These are phyloP conservation scores for Stichodactyla helianthus DNA, from an alignment of 64 coral and sea anemone species.

Conservation along the genomic window DNA sequence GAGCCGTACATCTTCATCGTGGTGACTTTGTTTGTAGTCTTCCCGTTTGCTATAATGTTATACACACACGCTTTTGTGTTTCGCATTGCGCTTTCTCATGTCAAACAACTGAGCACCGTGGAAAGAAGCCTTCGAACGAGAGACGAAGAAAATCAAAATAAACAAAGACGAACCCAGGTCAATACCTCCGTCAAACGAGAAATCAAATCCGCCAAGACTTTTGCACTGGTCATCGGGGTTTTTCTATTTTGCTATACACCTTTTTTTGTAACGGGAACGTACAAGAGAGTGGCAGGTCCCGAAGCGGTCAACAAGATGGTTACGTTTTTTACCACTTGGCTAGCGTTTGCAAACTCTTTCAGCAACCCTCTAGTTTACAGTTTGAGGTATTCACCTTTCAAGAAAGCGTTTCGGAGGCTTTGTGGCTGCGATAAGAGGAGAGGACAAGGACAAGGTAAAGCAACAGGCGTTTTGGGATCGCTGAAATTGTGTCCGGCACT, in stretches of 20 bases:
- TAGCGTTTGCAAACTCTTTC: constrained; percentile 82
- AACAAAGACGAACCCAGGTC: background rate
- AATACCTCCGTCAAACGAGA: constrained; percentile 53
- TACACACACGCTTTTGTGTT: constrained; percentile 70
- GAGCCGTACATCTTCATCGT: constrained; percentile 64
- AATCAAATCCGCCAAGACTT: constrained; percentile 78
- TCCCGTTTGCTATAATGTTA: constrained; percentile 65
- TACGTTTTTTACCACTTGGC: constrained; percentile 60
- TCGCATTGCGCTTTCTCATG: constrained; percentile 58
- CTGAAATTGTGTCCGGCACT: background rate
- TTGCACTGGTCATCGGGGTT: constrained; percentile 60
- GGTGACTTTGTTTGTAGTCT: constrained; percentile 38
- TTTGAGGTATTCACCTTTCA: constrained; percentile 63
- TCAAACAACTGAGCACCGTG: constrained; percentile 37
- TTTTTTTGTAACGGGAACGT: constrained; percentile 67
- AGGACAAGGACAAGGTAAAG: background rate
- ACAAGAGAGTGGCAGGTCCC: constrained; percentile 43
- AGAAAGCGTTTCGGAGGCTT: constrained; percentile 65
- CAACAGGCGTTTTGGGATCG: background rate
- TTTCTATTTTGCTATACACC: constrained; percentile 84
- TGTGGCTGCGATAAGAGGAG: background rate
- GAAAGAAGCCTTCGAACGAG: constrained; percentile 41
- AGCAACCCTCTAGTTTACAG: constrained; percentile 85
- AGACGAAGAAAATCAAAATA: background rate
- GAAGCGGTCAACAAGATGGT: constrained; percentile 19